Evolutionary conservation across 1,140 invertebrate species (phyloP), one percentile per base, ranked within the genome.

Genomic region (Galleria mellonella): DNA sequence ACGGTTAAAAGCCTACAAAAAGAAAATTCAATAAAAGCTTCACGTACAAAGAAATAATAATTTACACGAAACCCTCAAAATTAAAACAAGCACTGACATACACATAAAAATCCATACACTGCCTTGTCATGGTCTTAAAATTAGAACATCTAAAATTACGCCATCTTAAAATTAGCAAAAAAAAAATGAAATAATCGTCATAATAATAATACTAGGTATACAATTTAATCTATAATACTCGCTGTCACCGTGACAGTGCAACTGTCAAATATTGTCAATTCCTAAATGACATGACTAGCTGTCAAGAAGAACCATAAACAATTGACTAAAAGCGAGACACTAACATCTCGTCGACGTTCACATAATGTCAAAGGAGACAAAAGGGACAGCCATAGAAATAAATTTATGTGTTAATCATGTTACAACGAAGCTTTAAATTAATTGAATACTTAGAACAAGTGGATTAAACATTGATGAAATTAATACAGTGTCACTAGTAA

Each of bases 201-300:
- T 64, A 55, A 60, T 63, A 70, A 72, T 79, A 77, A 69, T 77
- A 74, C 66, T 76, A n/a, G n/a, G n/a, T n/a, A n/a, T n/a, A n/a
- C n/a, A n/a, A n/a, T 68, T 72, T 73, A 76, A 64, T 72, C 67
- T 79, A 74, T 83, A 81, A 83, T 83, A 83, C 79, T 83, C 58
- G 66, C 67, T 61, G 68, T 47, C 62, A 43, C 46, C 15, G 55
- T 13, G 65, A 67, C 65, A 62, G 60, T 61, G 55, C 57, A 60
- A 69, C 58, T 75, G 72, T 74, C 66, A 79, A 71, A 23, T 23
- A 23, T 64, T 61, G 64, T 69, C 68, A 67, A 68, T 60, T 62
- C 51, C 52, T 51, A 54, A 32, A 32, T 77, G 65, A 75, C 69
- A 68, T 75, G 75, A 82, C 75, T 82, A 77, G 77, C 67, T 75